Evolutionary conservation across 2,888 invertebrate species (phyloP), one percentile per base, ranked within the genome.

Genomic region (Temnothorax ravouxi): DNA sequence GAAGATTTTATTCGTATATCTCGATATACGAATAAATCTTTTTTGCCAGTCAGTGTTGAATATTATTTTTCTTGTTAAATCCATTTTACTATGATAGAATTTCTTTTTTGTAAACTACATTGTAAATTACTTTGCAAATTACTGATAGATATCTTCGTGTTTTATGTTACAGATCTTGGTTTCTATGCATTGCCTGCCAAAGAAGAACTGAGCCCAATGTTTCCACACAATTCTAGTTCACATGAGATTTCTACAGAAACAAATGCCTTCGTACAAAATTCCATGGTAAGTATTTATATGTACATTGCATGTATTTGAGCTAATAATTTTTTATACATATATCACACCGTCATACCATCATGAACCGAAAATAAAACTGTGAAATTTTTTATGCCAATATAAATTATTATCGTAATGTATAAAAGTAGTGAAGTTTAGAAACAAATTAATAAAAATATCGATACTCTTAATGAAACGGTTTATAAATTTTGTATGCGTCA

Each of bases 181-280:
- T 95, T 95, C 95, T 95, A 95, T 95, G 95, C 95, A 95, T 95
- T 95, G 95, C 95, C 95, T 95, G 95, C 95, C 95, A 95, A 95
- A 95, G 95, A 95, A 95, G 95, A 95, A 95, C 95, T 95, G 95
- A 95, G 95, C 95, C 95, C 95, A 95, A 95, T 95, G 95, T 95
- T 95, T 95, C 95, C 95, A 95, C 94, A 95, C 95, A 95, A 95
- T 95, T 95, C 95, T 95, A 95, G 95, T 95, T 95, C 95, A 95
- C 95, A 95, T 95, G 95, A 95, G 95, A 95, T 95, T 95, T 95
- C 95, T 95, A 95, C 95, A 94, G 95, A 95, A 95, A 95, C 95
- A 95, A 95, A 95, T 95, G 95, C 95, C 95, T 95, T 95, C 95
- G 95, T 95, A 95, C 95, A 95, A 95, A 95, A 95, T 94, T 95